Evolutionary conservation across 1,140 invertebrate genomes (phyloP).

Genomic region (Trichomalopsis sarcophagae): DNA sequence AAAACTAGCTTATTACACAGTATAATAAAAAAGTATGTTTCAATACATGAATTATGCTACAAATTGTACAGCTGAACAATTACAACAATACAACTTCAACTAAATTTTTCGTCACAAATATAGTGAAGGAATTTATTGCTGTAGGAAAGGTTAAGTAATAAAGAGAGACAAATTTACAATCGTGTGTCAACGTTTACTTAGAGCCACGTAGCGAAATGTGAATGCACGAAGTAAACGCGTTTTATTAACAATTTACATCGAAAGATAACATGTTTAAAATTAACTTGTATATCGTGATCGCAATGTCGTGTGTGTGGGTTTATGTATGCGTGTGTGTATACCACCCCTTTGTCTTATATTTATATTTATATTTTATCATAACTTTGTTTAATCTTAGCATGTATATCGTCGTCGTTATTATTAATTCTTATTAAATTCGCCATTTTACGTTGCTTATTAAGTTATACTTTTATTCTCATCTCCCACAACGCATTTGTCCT

Average conservation of each 20-base stretch:
- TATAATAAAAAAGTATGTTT: not conserved
- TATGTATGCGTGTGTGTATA: not conserved
- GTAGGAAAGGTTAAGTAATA: not conserved
- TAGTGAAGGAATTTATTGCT: not conserved
- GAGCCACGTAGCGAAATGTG: conserved; percentile 50
- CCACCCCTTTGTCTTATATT: conserved; percentile 25
- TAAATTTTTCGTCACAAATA: not conserved
- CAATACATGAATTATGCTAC: not conserved
- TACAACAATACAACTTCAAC: not conserved
- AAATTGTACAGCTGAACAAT: not conserved
- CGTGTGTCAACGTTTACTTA: conserved; percentile 53
- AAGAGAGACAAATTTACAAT: conserved; percentile 55
- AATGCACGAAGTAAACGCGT: conserved; percentile 60
- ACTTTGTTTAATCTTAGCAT: conserved; percentile 10
- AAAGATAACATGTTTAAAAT: conserved; percentile 72
- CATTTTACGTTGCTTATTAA: not conserved
- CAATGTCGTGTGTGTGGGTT: conserved; percentile 11
- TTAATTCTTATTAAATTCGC: not conserved
- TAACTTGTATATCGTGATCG: conserved; percentile 61
- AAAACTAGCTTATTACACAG: conserved; percentile 4
- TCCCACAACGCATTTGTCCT: not conserved
- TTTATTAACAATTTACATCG: conserved; percentile 73
- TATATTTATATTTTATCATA: conserved; percentile 34
- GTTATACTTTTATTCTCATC: not conserved
- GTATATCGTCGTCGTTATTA: not conserved